These are phyloP conservation scores for Melanostigma gelatinosum DNA, from an alignment of 2,113 vertebrate species.

Conservation along the genomic window DNA sequence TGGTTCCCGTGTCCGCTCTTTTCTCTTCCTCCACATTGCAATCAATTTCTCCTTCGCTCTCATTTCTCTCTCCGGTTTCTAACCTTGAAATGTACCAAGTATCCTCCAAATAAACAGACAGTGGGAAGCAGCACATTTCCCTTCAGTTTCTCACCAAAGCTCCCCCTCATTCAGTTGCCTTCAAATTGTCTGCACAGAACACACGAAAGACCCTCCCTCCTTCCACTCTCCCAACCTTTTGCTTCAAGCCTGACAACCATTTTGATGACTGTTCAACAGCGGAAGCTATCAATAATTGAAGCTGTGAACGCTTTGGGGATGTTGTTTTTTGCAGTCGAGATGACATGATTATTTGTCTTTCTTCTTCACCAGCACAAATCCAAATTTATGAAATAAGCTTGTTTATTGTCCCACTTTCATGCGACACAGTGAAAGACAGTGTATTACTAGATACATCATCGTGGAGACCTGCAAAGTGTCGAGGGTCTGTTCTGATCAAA, in stretches of 20 bases:
- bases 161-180: slow-evolving; percentile 59
- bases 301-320: slow-evolving; percentile 50
- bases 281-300: slow-evolving; percentile 70
- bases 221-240: slow-evolving; percentile 26
- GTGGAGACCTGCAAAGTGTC: slow-evolving; percentile 22
- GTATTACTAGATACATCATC: slow-evolving; percentile 20
- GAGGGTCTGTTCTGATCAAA: slow-evolving; percentile 51
- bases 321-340: slow-evolving; percentile 43
- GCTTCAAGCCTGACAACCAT: slow-evolving; percentile 59
- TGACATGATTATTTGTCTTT: slow-evolving; percentile 18
- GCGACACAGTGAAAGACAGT: slow-evolving; percentile 8
- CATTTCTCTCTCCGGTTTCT: background rate
- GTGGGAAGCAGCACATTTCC: slow-evolving; percentile 8
- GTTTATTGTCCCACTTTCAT: slow-evolving; percentile 54
- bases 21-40: background rate
- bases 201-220: slow-evolving; percentile 20
- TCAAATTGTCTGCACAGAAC: slow-evolving; percentile 58
- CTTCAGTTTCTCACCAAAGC: slow-evolving; percentile 30
- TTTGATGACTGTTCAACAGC: slow-evolving; percentile 49
- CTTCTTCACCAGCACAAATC: background rate
- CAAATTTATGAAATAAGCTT: slow-evolving; percentile 38
- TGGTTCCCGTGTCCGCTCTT: slow-evolving; percentile 12
- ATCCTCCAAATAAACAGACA: slow-evolving; percentile 32
- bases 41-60: background rate
- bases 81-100: slow-evolving; percentile 41